A percentile compares a stretch with the other conserved stretches of the same genome.
These are phyloP conservation scores for Luperina testacea DNA, from an alignment of 2,888 invertebrate species.

Conservation along the genomic window DNA sequence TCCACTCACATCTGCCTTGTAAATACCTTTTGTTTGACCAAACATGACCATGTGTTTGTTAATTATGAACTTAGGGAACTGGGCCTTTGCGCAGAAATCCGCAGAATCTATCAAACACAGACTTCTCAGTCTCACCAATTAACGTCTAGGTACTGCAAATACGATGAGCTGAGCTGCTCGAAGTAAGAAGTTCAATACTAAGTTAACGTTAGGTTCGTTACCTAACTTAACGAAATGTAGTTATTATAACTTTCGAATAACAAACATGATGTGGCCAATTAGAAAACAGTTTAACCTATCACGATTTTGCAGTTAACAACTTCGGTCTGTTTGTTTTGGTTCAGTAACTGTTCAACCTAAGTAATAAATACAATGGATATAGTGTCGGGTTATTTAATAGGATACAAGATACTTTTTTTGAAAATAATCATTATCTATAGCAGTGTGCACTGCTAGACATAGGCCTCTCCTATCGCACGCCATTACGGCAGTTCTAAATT, in stretches of 20 bases:
- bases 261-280: conserved; percentile 54
- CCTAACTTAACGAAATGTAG: conserved; percentile 10
- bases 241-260: conserved; percentile 53
- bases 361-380: not conserved
- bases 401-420: no score
- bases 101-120: not conserved
- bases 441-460: not conserved
- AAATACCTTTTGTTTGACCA: not conserved
- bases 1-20: no score
- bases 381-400: not conserved
- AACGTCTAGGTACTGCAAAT: conserved; percentile 22
- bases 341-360: not conserved
- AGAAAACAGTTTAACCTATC: conserved; percentile 58
- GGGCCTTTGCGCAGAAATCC: no score
- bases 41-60: not conserved
- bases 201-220: not conserved
- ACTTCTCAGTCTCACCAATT: conserved; percentile 10
- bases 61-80: not conserved
- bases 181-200: conserved; percentile 11
- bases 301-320: conserved; percentile 49
- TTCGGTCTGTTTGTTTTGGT: conserved; percentile 13
- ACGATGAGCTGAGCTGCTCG: not conserved
- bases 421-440: not conserved
- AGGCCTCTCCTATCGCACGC: no score
- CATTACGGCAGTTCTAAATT: not conserved